These are phyloP conservation scores for Steinernema hermaphroditum DNA, from an alignment of 2,888 invertebrate species.

Conservation along the genomic window DNA sequence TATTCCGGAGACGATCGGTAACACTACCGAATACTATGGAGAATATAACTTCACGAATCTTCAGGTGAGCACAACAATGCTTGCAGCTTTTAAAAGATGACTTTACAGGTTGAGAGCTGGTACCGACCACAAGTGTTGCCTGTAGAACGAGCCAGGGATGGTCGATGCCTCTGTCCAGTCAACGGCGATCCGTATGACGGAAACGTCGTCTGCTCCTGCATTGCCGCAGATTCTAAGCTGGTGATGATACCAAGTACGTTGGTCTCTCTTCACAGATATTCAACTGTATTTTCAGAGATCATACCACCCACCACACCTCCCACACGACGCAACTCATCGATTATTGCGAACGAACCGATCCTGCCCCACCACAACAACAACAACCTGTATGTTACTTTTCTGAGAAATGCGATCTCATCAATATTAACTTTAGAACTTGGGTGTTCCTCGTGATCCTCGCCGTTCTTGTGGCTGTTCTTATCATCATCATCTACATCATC, in stretches of 20 bases:
- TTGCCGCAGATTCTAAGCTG: conserved; percentile 64
- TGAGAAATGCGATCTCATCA: background rate
- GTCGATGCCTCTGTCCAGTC: conserved; percentile 62
- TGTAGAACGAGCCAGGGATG: conserved; percentile 57
- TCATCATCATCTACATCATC: conserved; percentile 28
- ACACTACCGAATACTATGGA: conserved; percentile 53
- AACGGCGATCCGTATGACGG: conserved; percentile 46
- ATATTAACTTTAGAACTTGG: background rate
- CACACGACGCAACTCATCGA: background rate
- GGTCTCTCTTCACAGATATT: background rate
- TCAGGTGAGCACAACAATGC: conserved; percentile 39
- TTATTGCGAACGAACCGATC: background rate
- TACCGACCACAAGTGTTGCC: conserved; percentile 65
- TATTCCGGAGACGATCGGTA: conserved; percentile 52
- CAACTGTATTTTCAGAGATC: conserved; percentile 28
- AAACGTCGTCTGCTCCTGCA: conserved; percentile 60
- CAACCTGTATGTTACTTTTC: background rate
- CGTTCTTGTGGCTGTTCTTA: conserved; percentile 21
- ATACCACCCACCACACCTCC: conserved; percentile 16
- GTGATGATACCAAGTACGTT: conserved; percentile 43
- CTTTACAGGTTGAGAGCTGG: conserved; percentile 49
- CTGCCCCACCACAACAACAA: background rate
- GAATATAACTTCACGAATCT: conserved; percentile 63
- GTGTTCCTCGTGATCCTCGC: conserved; percentile 13
- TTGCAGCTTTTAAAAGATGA: background rate